Evolutionary conservation across 2,888 invertebrate species (phyloP).

Genomic region (Stictocephala bisonia): DNA sequence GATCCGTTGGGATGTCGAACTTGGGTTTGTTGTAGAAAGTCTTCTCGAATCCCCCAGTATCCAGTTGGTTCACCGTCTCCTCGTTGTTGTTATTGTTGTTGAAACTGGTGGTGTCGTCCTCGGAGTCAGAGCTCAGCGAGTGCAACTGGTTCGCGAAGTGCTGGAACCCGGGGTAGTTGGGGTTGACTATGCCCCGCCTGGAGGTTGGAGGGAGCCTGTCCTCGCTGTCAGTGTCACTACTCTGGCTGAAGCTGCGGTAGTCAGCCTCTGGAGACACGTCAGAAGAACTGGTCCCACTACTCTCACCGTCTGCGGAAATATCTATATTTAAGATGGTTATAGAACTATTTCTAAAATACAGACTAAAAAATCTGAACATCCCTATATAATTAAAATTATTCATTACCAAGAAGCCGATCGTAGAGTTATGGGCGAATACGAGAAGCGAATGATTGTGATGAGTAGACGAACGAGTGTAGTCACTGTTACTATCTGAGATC

Average conservation of each 20-base stretch:
- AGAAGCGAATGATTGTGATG: too few relatives aligned
- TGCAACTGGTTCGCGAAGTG: conserved; percentile 80
- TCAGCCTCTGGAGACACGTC: conserved; percentile 40
- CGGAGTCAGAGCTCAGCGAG: conserved; percentile 62
- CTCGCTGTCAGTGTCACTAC: conserved; percentile 51
- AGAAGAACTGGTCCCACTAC: conserved; percentile 32
- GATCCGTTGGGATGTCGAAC: conserved; percentile 66
- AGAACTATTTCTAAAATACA: too few relatives aligned
- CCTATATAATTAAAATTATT: too few relatives aligned
- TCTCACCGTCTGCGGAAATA: conserved; percentile 2
- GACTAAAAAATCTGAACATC: too few relatives aligned
- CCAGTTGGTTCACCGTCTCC: conserved; percentile 68
- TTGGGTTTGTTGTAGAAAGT: conserved; percentile 70
- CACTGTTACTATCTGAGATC: too few relatives aligned
- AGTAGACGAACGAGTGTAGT: too few relatives aligned
- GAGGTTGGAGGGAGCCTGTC: conserved; percentile 43
- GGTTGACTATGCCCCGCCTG: conserved; percentile 78
- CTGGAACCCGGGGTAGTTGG: conserved; percentile 87
- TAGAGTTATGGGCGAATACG: too few relatives aligned
- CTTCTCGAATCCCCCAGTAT: conserved; percentile 67
- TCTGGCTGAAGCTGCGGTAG: conserved; percentile 50
- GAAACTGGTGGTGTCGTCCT: conserved; percentile 65
- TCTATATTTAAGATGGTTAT: too few relatives aligned
- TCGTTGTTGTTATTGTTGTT: conserved; percentile 65
- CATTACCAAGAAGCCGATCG: too few relatives aligned